Conservation (phyloP, 2,113 vertebrate genomes). For the Ophthalmotilapia sp. region DNA sequence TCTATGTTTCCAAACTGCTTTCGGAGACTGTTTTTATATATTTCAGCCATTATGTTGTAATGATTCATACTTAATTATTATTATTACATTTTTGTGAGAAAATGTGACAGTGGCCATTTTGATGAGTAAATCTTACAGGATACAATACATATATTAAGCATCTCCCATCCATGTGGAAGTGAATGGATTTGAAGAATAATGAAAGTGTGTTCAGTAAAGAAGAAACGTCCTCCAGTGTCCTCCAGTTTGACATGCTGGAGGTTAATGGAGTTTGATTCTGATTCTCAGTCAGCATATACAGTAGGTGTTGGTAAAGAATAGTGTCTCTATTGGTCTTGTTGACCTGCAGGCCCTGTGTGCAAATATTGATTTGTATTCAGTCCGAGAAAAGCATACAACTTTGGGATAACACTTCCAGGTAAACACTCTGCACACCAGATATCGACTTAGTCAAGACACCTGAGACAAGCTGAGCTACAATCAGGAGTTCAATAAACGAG, state of each 20-base stretch:
- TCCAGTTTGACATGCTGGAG: background rate
- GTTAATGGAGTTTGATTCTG: constrained; percentile 32
- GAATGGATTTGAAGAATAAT: background rate
- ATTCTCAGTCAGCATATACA: constrained; percentile 20
- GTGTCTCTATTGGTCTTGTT: constrained; percentile 19
- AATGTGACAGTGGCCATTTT: background rate
- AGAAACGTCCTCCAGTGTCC: background rate
- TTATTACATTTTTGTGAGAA: background rate
- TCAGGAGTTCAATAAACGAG: background rate
- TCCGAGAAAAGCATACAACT: background rate
- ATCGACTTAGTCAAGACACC: background rate
- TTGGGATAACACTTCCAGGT: background rate
- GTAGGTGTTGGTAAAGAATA: background rate
- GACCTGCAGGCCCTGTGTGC: constrained; percentile 17
- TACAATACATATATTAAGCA: background rate
- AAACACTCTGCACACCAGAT: background rate
- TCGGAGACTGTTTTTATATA: background rate
- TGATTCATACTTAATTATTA: background rate
- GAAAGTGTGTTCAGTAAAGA: background rate
- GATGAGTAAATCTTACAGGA: background rate
- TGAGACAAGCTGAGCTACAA: background rate
- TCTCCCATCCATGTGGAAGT: background rate
- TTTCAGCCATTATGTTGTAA: background rate
- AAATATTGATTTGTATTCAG: constrained; percentile 13
- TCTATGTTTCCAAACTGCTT: background rate